Conservation (phyloP, 1,140 invertebrate species). For the Oscheius sp. region DNA sequence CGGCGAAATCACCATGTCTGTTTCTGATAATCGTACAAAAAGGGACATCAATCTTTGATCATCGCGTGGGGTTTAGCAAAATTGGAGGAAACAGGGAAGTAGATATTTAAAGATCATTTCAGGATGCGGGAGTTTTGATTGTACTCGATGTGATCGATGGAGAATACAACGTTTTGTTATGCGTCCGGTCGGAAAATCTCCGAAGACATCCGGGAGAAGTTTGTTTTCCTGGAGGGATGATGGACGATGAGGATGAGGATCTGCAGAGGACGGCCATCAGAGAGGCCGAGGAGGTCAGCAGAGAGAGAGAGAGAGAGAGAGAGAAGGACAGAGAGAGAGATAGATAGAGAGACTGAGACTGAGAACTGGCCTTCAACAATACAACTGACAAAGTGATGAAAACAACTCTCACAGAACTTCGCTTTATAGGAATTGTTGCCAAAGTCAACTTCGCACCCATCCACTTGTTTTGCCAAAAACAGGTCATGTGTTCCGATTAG, state of each 20-base stretch:
- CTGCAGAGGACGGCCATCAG: constrained; percentile 28
- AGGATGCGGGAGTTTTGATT: constrained; percentile 30
- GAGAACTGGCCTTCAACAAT: no score
- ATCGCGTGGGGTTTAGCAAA: no score
- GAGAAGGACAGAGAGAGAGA: no score
- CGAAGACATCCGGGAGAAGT: constrained; percentile 29
- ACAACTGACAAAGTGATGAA: background rate
- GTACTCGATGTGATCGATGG: constrained; percentile 10
- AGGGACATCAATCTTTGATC: no score
- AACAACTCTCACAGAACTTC: background rate
- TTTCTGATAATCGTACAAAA: no score
- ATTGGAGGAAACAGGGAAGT: no score
- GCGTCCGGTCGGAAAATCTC: constrained; percentile 14
- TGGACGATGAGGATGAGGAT: constrained; percentile 22
- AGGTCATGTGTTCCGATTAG: background rate
- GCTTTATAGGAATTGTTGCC: background rate
- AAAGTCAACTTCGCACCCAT: background rate
- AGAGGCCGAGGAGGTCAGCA: constrained; percentile 27
- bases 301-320: no score
- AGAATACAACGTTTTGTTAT: constrained; percentile 16
- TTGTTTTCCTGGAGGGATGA: constrained; percentile 32
- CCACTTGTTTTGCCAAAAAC: background rate
- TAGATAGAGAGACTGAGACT: no score
- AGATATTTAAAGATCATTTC: no score
- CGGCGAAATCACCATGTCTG: no score